Base-by-base conservation (phyloP, 2,113 vertebrate genomes). In the Hylia prasina region DNA sequence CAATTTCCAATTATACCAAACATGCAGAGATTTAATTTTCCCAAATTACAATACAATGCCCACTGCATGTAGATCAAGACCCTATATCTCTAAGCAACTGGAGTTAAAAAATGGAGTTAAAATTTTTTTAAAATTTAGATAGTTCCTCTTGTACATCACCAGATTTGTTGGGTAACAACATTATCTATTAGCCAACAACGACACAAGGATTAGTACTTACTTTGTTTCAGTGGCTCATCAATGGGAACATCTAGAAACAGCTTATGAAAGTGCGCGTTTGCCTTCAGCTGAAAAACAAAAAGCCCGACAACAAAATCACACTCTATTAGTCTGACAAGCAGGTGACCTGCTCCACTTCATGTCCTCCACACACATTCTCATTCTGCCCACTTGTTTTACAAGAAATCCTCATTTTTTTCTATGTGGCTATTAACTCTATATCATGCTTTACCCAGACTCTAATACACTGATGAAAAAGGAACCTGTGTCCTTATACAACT, bases 261-360 rank as follows among this genome's bases (percentile, higher is more conserved):
- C 98, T 99, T 99, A 98, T 99, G 99, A 96, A 98, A 99, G 65
- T 99, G 99, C 94, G 98, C 97, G 69, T 99, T 99, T 76, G 98
- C 98, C 96, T 99, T 99, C 24, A 98, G 97, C 99, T 99, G 89
- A 78, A 98, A 96, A 94, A 96, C 76, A 95, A 95, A 53, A 92
- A 93, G 88, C 40, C 82, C 76, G 30, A 93, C 63, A 68, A 64
- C 22, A 87, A 40, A 64, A 82, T 48, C 68, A 96, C 15, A 47
- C 19, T 27, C 82, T 50, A 56, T 89, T 94, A 94, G 40, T 87
- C 17, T 48, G 87, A 69, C 28, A 61, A 69, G 13, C 23, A 70
- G 57, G n/a, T 13, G n/a, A 51, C 42, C 15, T 31, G 50, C 72
- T 89, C 18, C 7, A 33, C 7, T 56, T 39, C 16, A 61, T 57